Evolutionary conservation across 2,888 invertebrate species (phyloP), one percentile per base, ranked within the genome.

Genomic region (Dione vanillae): DNA sequence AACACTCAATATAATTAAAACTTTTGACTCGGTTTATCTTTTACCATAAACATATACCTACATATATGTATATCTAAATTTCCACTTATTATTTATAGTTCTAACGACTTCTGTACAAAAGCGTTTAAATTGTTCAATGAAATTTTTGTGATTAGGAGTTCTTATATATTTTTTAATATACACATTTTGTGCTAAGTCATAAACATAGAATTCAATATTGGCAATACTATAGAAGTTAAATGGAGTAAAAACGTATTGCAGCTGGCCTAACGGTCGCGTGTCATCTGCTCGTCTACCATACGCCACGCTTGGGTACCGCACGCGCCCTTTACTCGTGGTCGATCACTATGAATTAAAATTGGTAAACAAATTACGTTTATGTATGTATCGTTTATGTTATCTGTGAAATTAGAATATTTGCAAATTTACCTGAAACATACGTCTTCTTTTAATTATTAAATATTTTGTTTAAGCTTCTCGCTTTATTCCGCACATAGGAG

Each of bases 181-280:
- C 10, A 40, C 9, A 40, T 40, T 14, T 47, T 35, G 35, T 54
- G 14, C 7, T 35, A 35, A 35, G 35, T 54, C 8, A 27, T 14
- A 19, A 37, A 54, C 14, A 11, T 54, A 54, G 37, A 54, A 54
- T 16, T 54, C n/a, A 45, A 37, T 49, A 49, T 37, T 49, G 12
- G 49, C 16, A 64, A 37, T 49, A 64, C 52, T 43, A 51, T 51
- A 56, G 47, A 68, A 43, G 68, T 47, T 54, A 70, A 65, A 76
- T 73, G 70, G 75, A 70, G 78, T 61, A 69, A 69, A 69, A 69
- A 69, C 61, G n/a, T 64, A 56, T 79, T 86, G 91, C 93, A 92
- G 88, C 93, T 92, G 93, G 91, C 87, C 78, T 92, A 93, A 93
- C 92, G 92, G 92, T 91, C 92, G 89, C 87, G 90, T 92, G 92